Base-by-base conservation (phyloP, 1,140 invertebrate species). In the Brachionus asplanchnoidis region DNA sequence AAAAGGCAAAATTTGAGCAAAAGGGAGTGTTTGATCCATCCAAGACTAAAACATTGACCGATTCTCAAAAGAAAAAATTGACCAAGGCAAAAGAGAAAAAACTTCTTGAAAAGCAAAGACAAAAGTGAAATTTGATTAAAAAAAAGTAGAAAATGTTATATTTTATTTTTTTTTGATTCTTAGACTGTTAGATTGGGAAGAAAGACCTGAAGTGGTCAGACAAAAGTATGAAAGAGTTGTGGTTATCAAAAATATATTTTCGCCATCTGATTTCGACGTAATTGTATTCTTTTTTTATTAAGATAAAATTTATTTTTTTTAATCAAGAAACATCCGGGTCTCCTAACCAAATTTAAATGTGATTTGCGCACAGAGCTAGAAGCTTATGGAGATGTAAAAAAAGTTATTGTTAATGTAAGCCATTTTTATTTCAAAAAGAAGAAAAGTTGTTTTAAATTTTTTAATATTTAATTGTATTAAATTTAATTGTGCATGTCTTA, bases 21-120 rank as follows among this genome's bases (percentile, higher is more conserved):
- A 98, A 98, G 90, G 98, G 97, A 12, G 91, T 94, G 70, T 99
- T 95, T 89, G 95, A 99, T 92, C 96, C 97, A 9, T 82, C 79
- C 23, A 82, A 82, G 23, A 53, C 17, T 14, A 82, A 60, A 82
- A 65, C 14, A 44, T 42, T 73, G 40, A 82, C 28, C n/a, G 53
- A 82, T 50, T 9, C 42, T 2, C 79, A 82, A 20, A 82, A 42
- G 32, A 82, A 82, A 46, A 97, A 95, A 2, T 96, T 95, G 94
- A 88, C 86, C 91, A 42, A 90, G 86, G 46, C 96, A 94, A 87
- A 94, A 94, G 94, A 94, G 87, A 91, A 91, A 85, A 91, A 90
- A 73, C 53, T 84, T 8, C 12, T 68, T 44, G 60, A 84, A 68
- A 84, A 84, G 56, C 40, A 68, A 6, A 68, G 60, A 70, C 65